Percentiles rank a stretch among this genome's conserved stretches.
Conservation (phyloP, 1,140 invertebrate genomes). For the Calliphora vicina region DNA sequence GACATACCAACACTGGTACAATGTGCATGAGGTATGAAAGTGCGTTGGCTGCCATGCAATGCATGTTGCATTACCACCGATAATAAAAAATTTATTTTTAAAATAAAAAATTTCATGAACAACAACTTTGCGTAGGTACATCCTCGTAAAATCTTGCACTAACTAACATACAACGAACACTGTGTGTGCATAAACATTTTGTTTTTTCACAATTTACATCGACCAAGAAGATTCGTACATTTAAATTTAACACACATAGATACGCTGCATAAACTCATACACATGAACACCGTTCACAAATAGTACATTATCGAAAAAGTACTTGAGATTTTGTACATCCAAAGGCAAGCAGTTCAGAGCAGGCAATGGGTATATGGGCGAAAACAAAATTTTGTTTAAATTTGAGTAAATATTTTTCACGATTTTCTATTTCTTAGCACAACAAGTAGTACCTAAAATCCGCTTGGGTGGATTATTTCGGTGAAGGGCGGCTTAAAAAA, state of each 20-base stretch:
- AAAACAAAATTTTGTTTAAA: too few relatives aligned
- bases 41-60: neutral
- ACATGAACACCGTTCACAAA: neutral
- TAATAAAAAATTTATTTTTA: constrained; percentile 18
- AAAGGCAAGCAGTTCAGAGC: neutral
- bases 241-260: neutral
- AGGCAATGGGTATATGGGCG: too few relatives aligned
- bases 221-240: neutral
- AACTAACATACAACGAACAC: too few relatives aligned
- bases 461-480: too few relatives aligned
- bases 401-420: too few relatives aligned
- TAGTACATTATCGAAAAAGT: neutral
- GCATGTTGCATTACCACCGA: neutral
- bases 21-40: neutral
- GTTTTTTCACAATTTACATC: neutral
- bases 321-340: neutral
- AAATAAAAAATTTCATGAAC: constrained; percentile 31
- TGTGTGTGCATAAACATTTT: too few relatives aligned
- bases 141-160: neutral
- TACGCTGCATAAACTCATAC: neutral
- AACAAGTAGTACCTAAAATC: too few relatives aligned
- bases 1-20: neutral
- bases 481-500: too few relatives aligned
- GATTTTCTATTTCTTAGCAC: too few relatives aligned
- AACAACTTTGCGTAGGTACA: constrained; percentile 40